Base-by-base conservation (phyloP, 2,113 vertebrate genomes). In the Salvelinus namaycush region DNA sequence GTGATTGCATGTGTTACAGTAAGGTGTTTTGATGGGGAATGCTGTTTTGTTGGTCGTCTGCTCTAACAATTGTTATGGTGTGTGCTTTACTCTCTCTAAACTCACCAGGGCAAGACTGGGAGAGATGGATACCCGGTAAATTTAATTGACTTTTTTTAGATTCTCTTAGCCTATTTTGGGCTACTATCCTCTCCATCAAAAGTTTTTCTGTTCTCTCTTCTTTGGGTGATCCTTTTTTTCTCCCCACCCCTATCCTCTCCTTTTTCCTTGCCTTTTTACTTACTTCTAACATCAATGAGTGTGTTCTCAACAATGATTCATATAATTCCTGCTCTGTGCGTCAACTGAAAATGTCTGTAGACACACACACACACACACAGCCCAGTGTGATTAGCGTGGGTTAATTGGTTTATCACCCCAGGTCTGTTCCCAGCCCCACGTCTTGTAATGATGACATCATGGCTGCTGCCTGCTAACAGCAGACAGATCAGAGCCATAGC, bases 81-180 rank as follows among this genome's bases (percentile, higher is more conserved):
- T 91, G 76, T 93, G 85, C 16, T 94, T 87, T 91, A 84, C 78
- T 94, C 88, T 92, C 87, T 92, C 89, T 75, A 73, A 95, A 94
- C 89, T 93, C 90, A 91, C 94, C 96, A 99, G 97, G 97, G 97
- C 89, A 96, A 96, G 87, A 92, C 95, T 92, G 97, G 97, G 96
- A 95, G 96, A 11, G 96, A 98, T 89, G 97, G 97, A 94, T 99
- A 97, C 90, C 97, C 97, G 97, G 97, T 99, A 99, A 99, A 95
- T 94, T 90, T 83, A 29, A 82, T 77, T 87, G 85, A 64, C 82
- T 64, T 31, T 64, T 31, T 57, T 84, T 79, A 0, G 0, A 86
- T 51, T 83, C 89, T 83, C 89, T 60, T 83, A 34, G 84, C 51
- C 77, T 74, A 78, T 79, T 87, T 44, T 65, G 4, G 3, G 39